These are phyloP conservation scores for Hydrophis major DNA, from an alignment of 2,797 vertebrate genomes.

Conservation along the genomic window DNA sequence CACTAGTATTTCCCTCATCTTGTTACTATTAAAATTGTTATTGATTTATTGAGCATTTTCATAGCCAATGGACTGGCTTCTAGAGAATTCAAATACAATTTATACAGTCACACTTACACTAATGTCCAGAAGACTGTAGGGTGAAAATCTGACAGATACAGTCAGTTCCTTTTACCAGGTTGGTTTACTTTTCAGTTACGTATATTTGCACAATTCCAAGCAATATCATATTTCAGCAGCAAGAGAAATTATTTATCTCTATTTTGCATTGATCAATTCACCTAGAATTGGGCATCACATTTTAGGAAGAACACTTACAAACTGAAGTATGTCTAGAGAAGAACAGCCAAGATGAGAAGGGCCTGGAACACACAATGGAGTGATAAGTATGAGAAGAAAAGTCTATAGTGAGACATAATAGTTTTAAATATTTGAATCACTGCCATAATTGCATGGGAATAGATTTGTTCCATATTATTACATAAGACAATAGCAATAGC, in stretches of 20 bases:
- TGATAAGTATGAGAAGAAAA: background rate
- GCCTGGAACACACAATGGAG: background rate
- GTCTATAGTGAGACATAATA: background rate
- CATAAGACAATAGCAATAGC: background rate
- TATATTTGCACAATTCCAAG: accelerated
- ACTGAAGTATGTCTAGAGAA: background rate
- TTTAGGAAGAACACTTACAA: background rate
- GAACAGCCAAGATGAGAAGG: background rate
- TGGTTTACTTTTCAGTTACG: background rate
- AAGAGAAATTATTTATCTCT: background rate
- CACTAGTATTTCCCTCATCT: slow-evolving; percentile 75
- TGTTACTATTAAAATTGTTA: slow-evolving; percentile 79
- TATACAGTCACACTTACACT: slow-evolving; percentile 45
- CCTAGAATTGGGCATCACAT: background rate
- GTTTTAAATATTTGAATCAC: background rate
- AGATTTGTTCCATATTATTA: background rate
- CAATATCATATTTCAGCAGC: background rate
- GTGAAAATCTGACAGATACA: slow-evolving; percentile 16
- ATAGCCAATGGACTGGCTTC: slow-evolving; percentile 75
- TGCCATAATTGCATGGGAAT: background rate
- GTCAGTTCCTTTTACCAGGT: background rate
- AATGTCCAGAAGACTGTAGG: slow-evolving; percentile 33
- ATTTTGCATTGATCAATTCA: background rate
- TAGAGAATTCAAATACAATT: slow-evolving; percentile 62
- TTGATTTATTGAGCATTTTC: slow-evolving; percentile 87